These are phyloP conservation scores for Marcusenius ussheri DNA, from an alignment of 2,113 vertebrate genomes.

Conservation along the genomic window DNA sequence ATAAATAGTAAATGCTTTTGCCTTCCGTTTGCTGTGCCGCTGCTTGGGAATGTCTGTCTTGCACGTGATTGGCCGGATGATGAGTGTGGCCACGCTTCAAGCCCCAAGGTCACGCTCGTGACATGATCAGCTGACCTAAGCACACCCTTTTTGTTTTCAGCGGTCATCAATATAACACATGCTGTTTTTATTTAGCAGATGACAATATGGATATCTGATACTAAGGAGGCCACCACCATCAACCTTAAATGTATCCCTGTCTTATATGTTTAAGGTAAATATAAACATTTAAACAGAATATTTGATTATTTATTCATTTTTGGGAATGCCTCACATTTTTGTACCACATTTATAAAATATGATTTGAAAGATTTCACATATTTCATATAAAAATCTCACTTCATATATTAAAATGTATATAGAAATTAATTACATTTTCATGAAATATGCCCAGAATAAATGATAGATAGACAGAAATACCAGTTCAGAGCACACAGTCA, in stretches of 20 bases:
- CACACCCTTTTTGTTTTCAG: background rate
- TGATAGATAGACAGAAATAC: background rate
- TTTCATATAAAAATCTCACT: background rate
- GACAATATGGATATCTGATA: background rate
- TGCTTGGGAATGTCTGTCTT: background rate
- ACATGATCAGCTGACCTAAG: background rate
- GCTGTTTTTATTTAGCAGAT: background rate
- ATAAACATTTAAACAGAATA: background rate
- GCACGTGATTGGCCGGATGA: background rate
- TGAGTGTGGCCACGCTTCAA: background rate
- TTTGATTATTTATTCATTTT: background rate
- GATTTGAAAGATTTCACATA: background rate
- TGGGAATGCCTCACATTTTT: background rate
- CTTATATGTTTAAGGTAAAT: background rate
- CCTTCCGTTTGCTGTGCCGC: background rate
- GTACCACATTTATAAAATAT: background rate
- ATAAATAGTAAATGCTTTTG: conserved; percentile 9
- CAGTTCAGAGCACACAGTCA: background rate
- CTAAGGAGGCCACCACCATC: background rate
- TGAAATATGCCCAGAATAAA: background rate
- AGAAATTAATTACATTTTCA: background rate
- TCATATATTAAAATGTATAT: background rate
- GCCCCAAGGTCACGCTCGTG: background rate
- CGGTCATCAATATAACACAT: background rate
- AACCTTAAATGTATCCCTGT: background rate